phyloP scores from a whole-genome alignment of 2,797 vertebrate genomes.

The Rousettus madagascariensis region DNA sequence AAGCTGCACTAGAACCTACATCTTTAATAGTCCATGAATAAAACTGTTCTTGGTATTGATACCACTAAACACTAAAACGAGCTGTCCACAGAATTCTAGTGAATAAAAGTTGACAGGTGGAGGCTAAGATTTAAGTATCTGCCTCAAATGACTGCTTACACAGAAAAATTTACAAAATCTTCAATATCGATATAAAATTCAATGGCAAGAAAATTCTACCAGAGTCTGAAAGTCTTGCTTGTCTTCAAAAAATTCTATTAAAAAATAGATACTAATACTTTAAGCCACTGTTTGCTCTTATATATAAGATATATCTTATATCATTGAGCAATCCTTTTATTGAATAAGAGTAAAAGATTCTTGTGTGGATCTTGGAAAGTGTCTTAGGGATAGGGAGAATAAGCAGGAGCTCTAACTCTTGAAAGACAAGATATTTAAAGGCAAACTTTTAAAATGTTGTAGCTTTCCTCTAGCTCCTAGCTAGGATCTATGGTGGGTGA shows the following conservation, averaged over 20 bases:
- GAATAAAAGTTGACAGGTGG: not conserved
- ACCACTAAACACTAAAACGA: not conserved
- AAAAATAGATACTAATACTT: not conserved
- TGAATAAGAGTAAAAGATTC: not conserved
- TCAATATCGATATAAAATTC: not conserved
- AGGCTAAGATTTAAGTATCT: not conserved
- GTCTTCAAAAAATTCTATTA: not conserved
- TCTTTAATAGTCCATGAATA: not conserved
- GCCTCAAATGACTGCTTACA: not conserved
- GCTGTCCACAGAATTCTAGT: not conserved
- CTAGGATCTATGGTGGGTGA: not conserved
- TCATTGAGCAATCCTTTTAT: not conserved
- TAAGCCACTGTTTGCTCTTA: not conserved
- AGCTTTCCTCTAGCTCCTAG: not conserved
- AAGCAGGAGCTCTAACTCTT: not conserved
- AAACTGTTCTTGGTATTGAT: not conserved
- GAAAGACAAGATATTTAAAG: not conserved
- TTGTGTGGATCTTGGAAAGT: not conserved
- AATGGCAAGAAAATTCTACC: not conserved
- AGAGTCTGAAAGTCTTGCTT: not conserved
- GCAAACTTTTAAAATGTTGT: not conserved
- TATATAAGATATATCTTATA: not conserved
- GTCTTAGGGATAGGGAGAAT: not conserved
- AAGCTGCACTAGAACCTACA: not conserved
- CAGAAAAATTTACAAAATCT: constrained; percentile 8